Evolutionary conservation across 2,888 invertebrate species (phyloP).

Genomic region (Drosophila hamatofila): DNA sequence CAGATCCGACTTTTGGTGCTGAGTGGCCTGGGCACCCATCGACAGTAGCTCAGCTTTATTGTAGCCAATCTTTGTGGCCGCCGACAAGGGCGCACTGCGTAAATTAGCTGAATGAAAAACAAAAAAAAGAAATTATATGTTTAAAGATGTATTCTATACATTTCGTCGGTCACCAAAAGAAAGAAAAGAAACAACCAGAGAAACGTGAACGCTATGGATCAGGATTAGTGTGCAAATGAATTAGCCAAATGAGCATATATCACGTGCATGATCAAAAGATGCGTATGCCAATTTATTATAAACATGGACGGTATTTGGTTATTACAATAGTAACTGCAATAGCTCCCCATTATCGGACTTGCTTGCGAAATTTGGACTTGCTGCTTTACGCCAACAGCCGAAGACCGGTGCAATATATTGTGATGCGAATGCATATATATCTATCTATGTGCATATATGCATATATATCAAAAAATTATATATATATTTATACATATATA

Average conservation of each 20-base stretch:
- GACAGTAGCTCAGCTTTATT: conserved; percentile 40
- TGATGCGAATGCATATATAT: not conserved
- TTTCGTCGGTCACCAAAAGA: not conserved
- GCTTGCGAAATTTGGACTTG: conserved; percentile 30
- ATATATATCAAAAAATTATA: conserved; percentile 5
- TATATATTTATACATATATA: conserved; percentile 7
- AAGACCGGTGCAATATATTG: conserved; percentile 2
- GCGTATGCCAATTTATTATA: conserved; percentile 44
- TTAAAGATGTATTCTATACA: not conserved
- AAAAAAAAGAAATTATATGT: not conserved
- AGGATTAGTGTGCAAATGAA: conserved; percentile 13
- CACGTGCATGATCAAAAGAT: conserved; percentile 39
- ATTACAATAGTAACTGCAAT: conserved; percentile 37
- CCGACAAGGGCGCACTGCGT: conserved; percentile 16
- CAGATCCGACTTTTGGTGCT: conserved; percentile 38
- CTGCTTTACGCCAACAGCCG: conserved; percentile 9
- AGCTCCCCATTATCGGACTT: conserved; percentile 25
- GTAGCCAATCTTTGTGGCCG: conserved; percentile 34
- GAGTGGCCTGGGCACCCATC: conserved; percentile 8
- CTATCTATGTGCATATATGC: conserved; percentile 8
- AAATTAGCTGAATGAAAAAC: conserved; percentile 4
- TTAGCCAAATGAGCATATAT: conserved; percentile 4
- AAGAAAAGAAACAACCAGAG: conserved; percentile 9
- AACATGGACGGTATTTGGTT: conserved; percentile 40
- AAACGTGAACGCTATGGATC: conserved; percentile 18